phyloP scores from a whole-genome alignment of 1,140 invertebrate species.

The Anagrus nilaparvatae region DNA sequence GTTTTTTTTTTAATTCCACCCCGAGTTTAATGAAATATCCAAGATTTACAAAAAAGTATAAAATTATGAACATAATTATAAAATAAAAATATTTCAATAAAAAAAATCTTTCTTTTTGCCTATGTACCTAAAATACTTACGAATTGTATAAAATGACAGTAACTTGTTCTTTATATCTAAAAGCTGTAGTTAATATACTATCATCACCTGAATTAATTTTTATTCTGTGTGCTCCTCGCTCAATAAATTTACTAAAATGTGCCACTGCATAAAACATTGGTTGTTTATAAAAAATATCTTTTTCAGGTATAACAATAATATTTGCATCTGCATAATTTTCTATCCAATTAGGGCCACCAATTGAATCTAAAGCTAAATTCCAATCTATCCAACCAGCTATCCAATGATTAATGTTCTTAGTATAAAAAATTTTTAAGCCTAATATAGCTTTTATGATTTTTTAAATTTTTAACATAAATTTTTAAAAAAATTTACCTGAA shows the following conservation, averaged over 20 bases:
- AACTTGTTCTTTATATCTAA: slow-evolving; percentile 45
- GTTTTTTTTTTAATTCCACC: too few relatives aligned
- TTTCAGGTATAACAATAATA: slow-evolving; percentile 57
- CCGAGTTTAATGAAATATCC: too few relatives aligned
- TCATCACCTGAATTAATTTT: slow-evolving; percentile 7
- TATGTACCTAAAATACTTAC: slow-evolving; percentile 45
- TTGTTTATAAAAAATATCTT: slow-evolving; percentile 74
- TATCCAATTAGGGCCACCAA: slow-evolving; percentile 74
- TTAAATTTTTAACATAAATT: too few relatives aligned
- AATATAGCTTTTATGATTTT: background rate
- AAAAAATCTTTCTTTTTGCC: too few relatives aligned
- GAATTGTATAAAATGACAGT: slow-evolving; percentile 51
- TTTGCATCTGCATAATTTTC: slow-evolving; percentile 68
- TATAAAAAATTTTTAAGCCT: background rate
- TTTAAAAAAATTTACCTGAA: slow-evolving; percentile 48
- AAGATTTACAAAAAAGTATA: too few relatives aligned
- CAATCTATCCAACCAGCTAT: slow-evolving; percentile 78
- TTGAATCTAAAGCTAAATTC: slow-evolving; percentile 67
- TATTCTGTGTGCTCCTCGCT: slow-evolving; percentile 46
- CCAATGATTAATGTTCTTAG: slow-evolving; percentile 42
- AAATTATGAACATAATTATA: too few relatives aligned
- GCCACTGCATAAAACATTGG: slow-evolving; percentile 79
- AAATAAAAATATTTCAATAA: too few relatives aligned
- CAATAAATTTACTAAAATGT: slow-evolving; percentile 74
- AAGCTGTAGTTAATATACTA: slow-evolving; percentile 39